These are phyloP conservation scores for Grapholita molesta DNA, from an alignment of 1,140 invertebrate genomes.

Conservation along the genomic window DNA sequence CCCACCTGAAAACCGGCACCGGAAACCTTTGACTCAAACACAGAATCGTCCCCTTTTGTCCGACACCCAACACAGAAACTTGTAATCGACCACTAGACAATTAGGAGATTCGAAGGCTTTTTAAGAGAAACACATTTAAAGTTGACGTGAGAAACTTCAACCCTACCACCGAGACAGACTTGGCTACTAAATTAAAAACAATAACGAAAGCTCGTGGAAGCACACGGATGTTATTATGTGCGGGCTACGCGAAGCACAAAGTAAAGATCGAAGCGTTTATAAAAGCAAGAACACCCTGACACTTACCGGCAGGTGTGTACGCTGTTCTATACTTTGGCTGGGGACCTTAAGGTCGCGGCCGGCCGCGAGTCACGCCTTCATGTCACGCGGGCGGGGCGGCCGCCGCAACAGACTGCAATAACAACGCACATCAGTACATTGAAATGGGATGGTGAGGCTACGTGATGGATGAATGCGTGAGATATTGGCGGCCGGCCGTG, in stretches of 20 bases:
- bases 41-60: constrained; percentile 74
- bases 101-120: constrained; percentile 85
- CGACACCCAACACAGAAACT: constrained; percentile 60
- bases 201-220: constrained; percentile 12
- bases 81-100: constrained; percentile 79
- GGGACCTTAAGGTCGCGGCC: constrained; percentile 59
- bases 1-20: constrained; percentile 81
- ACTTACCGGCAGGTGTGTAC: constrained; percentile 73
- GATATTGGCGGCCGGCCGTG: constrained; percentile 57
- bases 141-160: background rate
- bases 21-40: constrained; percentile 82
- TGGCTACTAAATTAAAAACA: constrained; percentile 12
- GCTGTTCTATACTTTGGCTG: constrained; percentile 74
- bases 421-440: constrained; percentile 72
- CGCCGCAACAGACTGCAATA: constrained; percentile 71
- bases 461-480: constrained; percentile 75
- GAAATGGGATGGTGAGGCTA: constrained; percentile 56
- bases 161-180: constrained; percentile 2
- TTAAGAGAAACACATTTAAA: constrained; percentile 39
- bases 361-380: constrained; percentile 71
- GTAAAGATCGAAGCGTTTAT: constrained; percentile 74
- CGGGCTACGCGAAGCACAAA: constrained; percentile 67
- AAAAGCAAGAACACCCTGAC: constrained; percentile 74
- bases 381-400: constrained; percentile 52
- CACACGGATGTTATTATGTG: constrained; percentile 20